phyloP scores from a whole-genome alignment of 2,888 invertebrate species.

The Sisyra nigra region DNA sequence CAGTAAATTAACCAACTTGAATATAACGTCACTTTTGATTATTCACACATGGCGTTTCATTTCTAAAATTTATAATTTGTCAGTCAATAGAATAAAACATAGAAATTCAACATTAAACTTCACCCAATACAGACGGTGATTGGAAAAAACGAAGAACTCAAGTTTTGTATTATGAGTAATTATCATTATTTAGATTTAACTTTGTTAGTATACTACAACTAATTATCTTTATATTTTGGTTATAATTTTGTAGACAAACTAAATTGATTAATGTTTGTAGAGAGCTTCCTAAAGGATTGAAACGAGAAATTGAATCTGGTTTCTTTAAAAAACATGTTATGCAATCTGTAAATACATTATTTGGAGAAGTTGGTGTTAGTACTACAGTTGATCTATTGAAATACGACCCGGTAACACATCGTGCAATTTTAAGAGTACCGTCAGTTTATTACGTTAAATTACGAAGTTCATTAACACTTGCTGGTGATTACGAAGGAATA shows the following conservation, averaged over 20 bases:
- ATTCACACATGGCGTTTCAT: too few relatives aligned
- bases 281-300: slow-evolving; percentile 25
- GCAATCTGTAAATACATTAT: slow-evolving; percentile 31
- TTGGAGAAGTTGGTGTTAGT: slow-evolving; percentile 39
- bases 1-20: too few relatives aligned
- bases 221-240: slow-evolving; percentile 9
- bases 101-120: too few relatives aligned
- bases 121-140: too few relatives aligned
- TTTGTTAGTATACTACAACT: slow-evolving; percentile 29
- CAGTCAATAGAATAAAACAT: too few relatives aligned
- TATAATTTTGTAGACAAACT: slow-evolving; percentile 9
- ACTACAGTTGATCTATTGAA: slow-evolving; percentile 38
- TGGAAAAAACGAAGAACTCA: too few relatives aligned
- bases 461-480: slow-evolving; percentile 38
- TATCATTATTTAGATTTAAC: slow-evolving; percentile 37
- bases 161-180: slow-evolving; percentile 13
- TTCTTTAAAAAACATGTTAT: slow-evolving; percentile 41
- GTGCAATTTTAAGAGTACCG: slow-evolving; percentile 38
- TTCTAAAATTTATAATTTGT: too few relatives aligned
- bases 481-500: slow-evolving; percentile 28
- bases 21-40: too few relatives aligned
- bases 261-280: slow-evolving; percentile 22
- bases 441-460: slow-evolving; percentile 35
- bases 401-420: slow-evolving; percentile 27
- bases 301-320: slow-evolving; percentile 27